Conservation (phyloP, 2,113 vertebrate species). For the Mystacornis crossleyi region DNA sequence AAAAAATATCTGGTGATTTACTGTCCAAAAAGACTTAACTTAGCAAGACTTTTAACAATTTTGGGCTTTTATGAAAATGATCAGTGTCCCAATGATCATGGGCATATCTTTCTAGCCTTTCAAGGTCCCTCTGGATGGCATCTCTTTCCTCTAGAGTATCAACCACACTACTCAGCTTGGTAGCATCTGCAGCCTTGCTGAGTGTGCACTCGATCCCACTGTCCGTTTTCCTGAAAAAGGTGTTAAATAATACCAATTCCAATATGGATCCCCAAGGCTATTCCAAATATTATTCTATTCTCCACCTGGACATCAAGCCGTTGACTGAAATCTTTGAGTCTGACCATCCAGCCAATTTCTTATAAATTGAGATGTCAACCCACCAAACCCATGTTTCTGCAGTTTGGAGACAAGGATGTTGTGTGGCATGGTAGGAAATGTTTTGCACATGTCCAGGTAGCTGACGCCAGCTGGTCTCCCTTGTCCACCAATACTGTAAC, state of each 20-base stretch:
- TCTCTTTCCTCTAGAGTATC: not conserved
- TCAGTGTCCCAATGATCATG: fast-evolving
- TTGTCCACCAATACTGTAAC: not conserved
- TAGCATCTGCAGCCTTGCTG: not conserved
- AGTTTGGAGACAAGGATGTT: not conserved
- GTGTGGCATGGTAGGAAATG: not conserved
- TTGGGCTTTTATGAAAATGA: not conserved
- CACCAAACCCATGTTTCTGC: not conserved
- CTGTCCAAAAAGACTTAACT: not conserved
- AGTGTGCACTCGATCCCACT: not conserved
- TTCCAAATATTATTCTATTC: not conserved
- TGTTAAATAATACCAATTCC: not conserved
- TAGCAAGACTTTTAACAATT: not conserved
- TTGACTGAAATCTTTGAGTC: not conserved
- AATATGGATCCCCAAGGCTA: fast-evolving
- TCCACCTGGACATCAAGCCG: fast-evolving
- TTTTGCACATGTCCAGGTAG: not conserved
- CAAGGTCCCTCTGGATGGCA: not conserved
- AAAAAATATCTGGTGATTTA: not conserved
- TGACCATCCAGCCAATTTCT: not conserved
- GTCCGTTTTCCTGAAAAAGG: fast-evolving
- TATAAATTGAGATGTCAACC: no score
- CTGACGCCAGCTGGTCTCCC: fast-evolving
- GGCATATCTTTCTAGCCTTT: not conserved
- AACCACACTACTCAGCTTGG: not conserved